These are phyloP conservation scores for Philopedon plagiatum DNA, from an alignment of 2,888 invertebrate species.

Conservation along the genomic window DNA sequence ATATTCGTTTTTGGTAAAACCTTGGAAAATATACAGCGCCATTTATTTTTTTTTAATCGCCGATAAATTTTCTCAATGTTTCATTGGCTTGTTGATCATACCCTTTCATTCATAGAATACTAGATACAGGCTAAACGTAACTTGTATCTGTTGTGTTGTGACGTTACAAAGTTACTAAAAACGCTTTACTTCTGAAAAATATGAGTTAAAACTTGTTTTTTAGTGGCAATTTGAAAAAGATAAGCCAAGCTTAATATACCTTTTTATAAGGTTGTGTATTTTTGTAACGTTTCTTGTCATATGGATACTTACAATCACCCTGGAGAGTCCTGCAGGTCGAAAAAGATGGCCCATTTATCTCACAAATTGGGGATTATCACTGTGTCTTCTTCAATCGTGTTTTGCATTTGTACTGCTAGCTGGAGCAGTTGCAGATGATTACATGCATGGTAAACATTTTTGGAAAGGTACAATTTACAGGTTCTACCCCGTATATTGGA, in stretches of 20 bases:
- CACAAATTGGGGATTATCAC: slow-evolving; percentile 80
- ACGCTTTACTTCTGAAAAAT: too few species aligned
- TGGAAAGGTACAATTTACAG: slow-evolving; percentile 48
- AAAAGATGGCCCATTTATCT: slow-evolving; percentile 81
- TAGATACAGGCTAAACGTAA: too few species aligned
- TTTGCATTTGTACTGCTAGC: slow-evolving; percentile 65
- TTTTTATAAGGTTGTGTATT: slow-evolving; percentile 72
- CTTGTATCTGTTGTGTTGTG: too few species aligned
- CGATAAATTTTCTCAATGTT: too few species aligned
- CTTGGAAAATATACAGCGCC: too few species aligned
- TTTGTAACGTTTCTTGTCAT: slow-evolving; percentile 69
- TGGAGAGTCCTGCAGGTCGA: slow-evolving; percentile 66
- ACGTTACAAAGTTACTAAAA: too few species aligned
- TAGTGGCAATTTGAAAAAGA: slow-evolving; percentile 74
- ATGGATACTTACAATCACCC: slow-evolving; percentile 62
- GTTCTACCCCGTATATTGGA: slow-evolving; percentile 75
- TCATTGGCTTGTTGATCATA: too few species aligned
- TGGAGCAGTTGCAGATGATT: slow-evolving; percentile 51
- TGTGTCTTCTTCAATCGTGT: slow-evolving; percentile 74
- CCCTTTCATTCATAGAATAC: too few species aligned
- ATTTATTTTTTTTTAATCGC: too few species aligned
- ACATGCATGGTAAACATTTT: slow-evolving; percentile 46
- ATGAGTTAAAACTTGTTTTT: slow-evolving; percentile 63
- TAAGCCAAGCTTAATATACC: slow-evolving; percentile 69
- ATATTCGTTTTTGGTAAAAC: too few species aligned